Conservation (phyloP, 1,140 invertebrate species). For the Asbolus verrucosus region DNA sequence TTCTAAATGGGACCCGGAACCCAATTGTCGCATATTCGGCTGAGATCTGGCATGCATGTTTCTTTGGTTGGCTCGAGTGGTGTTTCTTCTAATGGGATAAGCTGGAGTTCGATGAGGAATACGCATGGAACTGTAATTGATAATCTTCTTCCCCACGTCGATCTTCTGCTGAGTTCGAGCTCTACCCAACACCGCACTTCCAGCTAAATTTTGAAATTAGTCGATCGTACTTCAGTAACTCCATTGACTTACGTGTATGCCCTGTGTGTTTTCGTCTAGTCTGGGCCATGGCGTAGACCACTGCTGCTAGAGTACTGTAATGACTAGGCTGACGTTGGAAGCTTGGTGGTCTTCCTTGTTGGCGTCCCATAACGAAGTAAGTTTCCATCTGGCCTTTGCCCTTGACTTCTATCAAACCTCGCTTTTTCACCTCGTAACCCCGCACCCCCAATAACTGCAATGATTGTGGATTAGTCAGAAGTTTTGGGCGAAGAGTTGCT, state of each 20-base stretch:
- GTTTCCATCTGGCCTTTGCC: slow-evolving; percentile 97
- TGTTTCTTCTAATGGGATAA: slow-evolving; percentile 68
- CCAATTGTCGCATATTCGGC: slow-evolving; percentile 64
- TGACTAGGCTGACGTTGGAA: slow-evolving; percentile 77
- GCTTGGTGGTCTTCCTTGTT: slow-evolving; percentile 67
- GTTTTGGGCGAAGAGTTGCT: neutral
- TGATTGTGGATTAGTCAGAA: slow-evolving; percentile 2
- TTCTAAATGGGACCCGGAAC: slow-evolving; percentile 58
- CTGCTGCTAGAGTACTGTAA: slow-evolving; percentile 84
- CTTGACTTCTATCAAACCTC: slow-evolving; percentile 90
- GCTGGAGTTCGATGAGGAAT: slow-evolving; percentile 63
- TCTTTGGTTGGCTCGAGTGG: slow-evolving; percentile 65
- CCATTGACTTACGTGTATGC: slow-evolving; percentile 64
- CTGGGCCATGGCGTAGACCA: slow-evolving; percentile 89
- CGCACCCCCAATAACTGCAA: slow-evolving; percentile 75
- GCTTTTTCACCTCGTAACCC: slow-evolving; percentile 79
- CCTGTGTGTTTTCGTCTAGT: slow-evolving; percentile 72
- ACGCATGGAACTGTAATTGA: slow-evolving; percentile 69
- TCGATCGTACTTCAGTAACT: neutral
- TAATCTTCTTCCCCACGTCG: slow-evolving; percentile 63
- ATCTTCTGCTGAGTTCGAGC: slow-evolving; percentile 65
- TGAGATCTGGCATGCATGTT: slow-evolving; percentile 63
- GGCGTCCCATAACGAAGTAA: slow-evolving; percentile 84
- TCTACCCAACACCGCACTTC: slow-evolving; percentile 61
- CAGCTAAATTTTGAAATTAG: slow-evolving; percentile 50